A percentile compares a stretch with the other conserved stretches of the same genome.
Conservation (phyloP, 2,888 invertebrate genomes). For the Acanthococcus lagerstroemiae region DNA sequence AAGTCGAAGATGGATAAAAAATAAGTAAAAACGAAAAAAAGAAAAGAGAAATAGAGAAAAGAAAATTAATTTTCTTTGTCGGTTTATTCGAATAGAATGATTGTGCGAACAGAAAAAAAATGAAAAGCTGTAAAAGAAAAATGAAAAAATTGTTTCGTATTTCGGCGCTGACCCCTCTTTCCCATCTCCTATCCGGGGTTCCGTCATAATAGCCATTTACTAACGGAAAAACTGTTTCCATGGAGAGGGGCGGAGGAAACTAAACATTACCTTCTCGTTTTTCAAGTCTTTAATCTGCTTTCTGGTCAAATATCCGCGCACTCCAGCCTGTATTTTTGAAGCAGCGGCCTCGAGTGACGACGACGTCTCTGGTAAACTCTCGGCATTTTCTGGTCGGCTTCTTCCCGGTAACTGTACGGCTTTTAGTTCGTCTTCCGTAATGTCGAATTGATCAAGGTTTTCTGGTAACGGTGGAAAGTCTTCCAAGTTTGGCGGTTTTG, state of each 20-base stretch:
- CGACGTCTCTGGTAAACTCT: neutral
- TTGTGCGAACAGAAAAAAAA: too few species aligned
- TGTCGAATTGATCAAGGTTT: slow-evolving; percentile 24
- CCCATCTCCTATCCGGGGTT: too few species aligned
- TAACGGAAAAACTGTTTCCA: too few species aligned
- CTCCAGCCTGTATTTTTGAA: slow-evolving; percentile 38
- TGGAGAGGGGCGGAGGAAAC: neutral
- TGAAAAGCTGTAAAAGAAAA: too few species aligned
- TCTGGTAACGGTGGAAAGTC: slow-evolving; percentile 26
- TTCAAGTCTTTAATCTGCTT: slow-evolving; percentile 28
- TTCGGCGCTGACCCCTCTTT: too few species aligned
- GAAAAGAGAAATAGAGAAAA: too few species aligned
- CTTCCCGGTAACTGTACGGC: slow-evolving; percentile 28
- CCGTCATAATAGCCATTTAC: too few species aligned
- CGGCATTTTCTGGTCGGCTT: neutral
- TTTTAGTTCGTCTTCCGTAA: slow-evolving; percentile 28
- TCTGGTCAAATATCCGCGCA: slow-evolving; percentile 37
- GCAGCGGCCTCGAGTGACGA: slow-evolving; percentile 3
- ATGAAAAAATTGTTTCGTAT: too few species aligned
- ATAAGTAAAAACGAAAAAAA: too few species aligned
- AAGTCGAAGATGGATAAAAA: too few species aligned
- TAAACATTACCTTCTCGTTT: slow-evolving; percentile 10
- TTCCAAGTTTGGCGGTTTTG: slow-evolving; percentile 27
- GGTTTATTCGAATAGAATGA: too few species aligned
- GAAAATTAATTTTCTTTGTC: too few species aligned